phyloP scores from a whole-genome alignment of 2,113 vertebrate genomes.

The Xiphias gladius region DNA sequence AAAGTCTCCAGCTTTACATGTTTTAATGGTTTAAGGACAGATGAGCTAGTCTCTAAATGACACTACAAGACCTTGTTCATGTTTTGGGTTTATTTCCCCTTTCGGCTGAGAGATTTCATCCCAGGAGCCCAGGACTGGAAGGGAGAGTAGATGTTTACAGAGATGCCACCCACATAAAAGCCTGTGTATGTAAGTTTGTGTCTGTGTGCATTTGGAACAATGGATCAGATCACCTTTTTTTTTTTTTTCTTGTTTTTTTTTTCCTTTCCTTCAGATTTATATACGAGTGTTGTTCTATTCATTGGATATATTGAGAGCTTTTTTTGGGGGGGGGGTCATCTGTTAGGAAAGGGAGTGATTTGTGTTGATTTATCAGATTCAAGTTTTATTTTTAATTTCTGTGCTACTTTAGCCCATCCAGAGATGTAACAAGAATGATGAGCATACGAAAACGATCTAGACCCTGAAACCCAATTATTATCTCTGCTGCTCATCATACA shows the following conservation, averaged over 20 bases:
- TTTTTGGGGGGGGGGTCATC: conserved; percentile 56
- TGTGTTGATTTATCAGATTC: conserved; percentile 54
- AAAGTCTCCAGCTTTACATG: neutral
- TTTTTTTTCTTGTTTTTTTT: conserved; percentile 19
- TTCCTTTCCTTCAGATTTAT: conserved; percentile 65
- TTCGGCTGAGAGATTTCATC: neutral
- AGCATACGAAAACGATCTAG: conserved; percentile 31
- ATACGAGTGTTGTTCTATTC: conserved; percentile 63
- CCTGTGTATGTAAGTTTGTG: conserved; percentile 41
- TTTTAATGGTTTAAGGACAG: neutral
- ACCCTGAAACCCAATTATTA: conserved; percentile 2
- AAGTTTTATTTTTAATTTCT: conserved; percentile 62
- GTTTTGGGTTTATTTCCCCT: conserved; percentile 33
- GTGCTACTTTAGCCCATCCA: conserved; percentile 59
- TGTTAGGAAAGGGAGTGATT: conserved; percentile 42
- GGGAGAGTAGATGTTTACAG: conserved; percentile 65
- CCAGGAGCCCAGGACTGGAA: conserved; percentile 41
- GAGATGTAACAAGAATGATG: conserved; percentile 14
- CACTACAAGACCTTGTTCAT: conserved; percentile 19
- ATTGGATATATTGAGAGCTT: conserved; percentile 62
- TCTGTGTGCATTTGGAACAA: conserved; percentile 67
- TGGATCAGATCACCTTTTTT: conserved; percentile 54
- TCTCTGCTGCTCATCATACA: conserved; percentile 42
- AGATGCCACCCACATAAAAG: conserved; percentile 56
- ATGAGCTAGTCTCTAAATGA: neutral